phyloP scores from a whole-genome alignment of 2,113 vertebrate species.

The Pluvialis apricaria region DNA sequence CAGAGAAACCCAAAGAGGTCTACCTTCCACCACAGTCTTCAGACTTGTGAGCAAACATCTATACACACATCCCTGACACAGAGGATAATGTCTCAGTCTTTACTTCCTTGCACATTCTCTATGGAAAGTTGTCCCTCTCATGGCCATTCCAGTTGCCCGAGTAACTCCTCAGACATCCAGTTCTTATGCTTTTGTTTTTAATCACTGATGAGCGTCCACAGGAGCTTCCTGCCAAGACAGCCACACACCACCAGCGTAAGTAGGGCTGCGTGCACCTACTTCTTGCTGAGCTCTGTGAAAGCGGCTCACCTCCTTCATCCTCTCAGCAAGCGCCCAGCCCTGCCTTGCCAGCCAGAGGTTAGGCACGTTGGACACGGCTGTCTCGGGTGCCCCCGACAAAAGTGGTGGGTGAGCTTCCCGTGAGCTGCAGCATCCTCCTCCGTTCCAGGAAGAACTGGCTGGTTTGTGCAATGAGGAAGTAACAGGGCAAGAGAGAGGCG shows the following conservation, averaged over 20 bases:
- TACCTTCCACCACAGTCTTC: background rate
- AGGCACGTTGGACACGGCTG: accelerated
- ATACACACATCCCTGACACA: accelerated
- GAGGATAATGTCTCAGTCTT: accelerated
- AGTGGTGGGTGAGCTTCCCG: background rate
- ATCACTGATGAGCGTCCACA: background rate
- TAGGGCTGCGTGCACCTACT: background rate
- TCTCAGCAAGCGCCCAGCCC: background rate
- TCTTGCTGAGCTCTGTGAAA: background rate
- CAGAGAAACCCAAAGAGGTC: background rate
- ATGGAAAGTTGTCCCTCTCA: background rate
- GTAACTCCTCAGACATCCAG: background rate
- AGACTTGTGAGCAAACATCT: background rate
- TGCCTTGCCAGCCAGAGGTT: background rate
- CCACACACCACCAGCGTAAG: background rate
- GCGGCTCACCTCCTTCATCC: background rate
- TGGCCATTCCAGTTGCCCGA: background rate
- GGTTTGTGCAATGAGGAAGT: background rate
- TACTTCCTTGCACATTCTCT: background rate
- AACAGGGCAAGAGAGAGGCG: background rate
- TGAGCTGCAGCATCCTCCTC: background rate
- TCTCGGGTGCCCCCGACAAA: background rate
- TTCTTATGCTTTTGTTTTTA: background rate
- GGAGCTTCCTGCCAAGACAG: background rate
- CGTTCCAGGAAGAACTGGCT: background rate